Evolutionary conservation across 2,888 invertebrate species (phyloP).

Genomic region (Stenoptilia bipunctidactyla): DNA sequence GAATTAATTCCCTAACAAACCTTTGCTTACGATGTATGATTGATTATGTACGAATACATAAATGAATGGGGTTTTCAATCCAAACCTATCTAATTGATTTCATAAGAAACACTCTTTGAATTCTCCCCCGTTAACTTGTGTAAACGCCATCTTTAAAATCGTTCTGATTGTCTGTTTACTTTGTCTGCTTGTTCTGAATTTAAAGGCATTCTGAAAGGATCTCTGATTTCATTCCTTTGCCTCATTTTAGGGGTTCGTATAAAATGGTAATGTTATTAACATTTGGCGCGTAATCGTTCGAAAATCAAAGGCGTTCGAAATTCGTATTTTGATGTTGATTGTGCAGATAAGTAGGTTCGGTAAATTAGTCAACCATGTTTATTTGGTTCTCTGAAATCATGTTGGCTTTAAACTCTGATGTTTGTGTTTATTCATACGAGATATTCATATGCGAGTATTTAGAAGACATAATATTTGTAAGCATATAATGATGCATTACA

Average conservation of each 20-base stretch:
- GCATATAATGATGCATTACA: too few relatives aligned
- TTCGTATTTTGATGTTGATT: slow-evolving; percentile 38
- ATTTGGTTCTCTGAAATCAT: slow-evolving; percentile 28
- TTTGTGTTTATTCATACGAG: slow-evolving; percentile 4
- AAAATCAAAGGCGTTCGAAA: slow-evolving; percentile 46
- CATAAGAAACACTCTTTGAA: too few relatives aligned
- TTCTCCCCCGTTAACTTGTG: slow-evolving; percentile 22
- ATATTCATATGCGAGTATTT: slow-evolving; percentile 3
- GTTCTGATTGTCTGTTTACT: slow-evolving; percentile 67
- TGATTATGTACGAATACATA: too few relatives aligned
- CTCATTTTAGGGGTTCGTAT: slow-evolving; percentile 22
- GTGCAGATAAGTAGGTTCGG: slow-evolving; percentile 39
- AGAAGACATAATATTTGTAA: neutral
- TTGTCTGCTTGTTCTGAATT: slow-evolving; percentile 58
- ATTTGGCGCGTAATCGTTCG: slow-evolving; percentile 44
- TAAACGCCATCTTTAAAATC: slow-evolving; percentile 59
- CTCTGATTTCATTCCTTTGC: slow-evolving; percentile 20
- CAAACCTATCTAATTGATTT: too few relatives aligned
- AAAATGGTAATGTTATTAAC: slow-evolving; percentile 45
- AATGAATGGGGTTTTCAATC: too few relatives aligned
- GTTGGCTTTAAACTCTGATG: slow-evolving; percentile 2
- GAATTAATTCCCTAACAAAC: too few relatives aligned
- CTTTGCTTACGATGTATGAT: too few relatives aligned
- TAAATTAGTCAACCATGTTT: slow-evolving; percentile 35
- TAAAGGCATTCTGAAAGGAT: slow-evolving; percentile 37